A percentile compares a stretch with the other conserved stretches of the same genome.
These are phyloP conservation scores for Torymus aiolomorphi DNA, from an alignment of 2,888 invertebrate species.

Conservation along the genomic window DNA sequence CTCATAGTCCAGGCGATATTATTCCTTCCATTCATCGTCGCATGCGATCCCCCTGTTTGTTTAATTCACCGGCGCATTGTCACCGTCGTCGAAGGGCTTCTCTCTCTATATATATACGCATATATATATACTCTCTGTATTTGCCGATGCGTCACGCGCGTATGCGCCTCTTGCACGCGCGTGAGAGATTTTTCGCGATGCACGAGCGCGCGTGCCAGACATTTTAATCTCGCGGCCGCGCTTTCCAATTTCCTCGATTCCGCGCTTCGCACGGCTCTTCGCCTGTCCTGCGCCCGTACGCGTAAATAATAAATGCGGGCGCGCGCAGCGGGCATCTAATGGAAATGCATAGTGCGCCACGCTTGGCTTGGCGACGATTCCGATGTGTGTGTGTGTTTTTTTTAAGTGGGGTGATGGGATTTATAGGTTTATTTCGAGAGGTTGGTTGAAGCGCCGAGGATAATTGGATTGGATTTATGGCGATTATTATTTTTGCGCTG, in stretches of 20 bases:
- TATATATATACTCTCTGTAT: neutral
- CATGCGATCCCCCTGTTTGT: constrained; percentile 28
- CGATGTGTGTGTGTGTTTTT: neutral
- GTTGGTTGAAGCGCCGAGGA: neutral
- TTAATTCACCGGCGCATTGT: constrained; percentile 42
- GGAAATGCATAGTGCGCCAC: constrained; percentile 1
- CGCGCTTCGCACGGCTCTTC: constrained; percentile 7
- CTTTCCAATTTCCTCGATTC: constrained; percentile 34
- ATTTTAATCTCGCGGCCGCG: neutral
- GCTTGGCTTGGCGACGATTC: neutral
- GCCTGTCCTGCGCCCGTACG: neutral
- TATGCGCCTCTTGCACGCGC: too few species aligned
- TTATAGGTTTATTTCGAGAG: neutral
- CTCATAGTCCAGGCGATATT: too few species aligned
- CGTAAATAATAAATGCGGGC: constrained; percentile 28
- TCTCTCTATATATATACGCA: too few species aligned
- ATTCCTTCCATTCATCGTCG: constrained; percentile 3
- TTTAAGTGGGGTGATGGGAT: constrained; percentile 3
- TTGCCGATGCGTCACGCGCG: constrained; percentile 28
- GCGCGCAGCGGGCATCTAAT: neutral
- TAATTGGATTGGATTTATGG: neutral
- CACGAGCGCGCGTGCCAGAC: too few species aligned
- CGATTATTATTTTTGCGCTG: neutral
- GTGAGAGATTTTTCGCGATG: too few species aligned
- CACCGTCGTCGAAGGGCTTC: neutral